phyloP scores from a whole-genome alignment of 30 jellyfish, hydroid and myxozoan species.

The Cassiopea xamachana region DNA sequence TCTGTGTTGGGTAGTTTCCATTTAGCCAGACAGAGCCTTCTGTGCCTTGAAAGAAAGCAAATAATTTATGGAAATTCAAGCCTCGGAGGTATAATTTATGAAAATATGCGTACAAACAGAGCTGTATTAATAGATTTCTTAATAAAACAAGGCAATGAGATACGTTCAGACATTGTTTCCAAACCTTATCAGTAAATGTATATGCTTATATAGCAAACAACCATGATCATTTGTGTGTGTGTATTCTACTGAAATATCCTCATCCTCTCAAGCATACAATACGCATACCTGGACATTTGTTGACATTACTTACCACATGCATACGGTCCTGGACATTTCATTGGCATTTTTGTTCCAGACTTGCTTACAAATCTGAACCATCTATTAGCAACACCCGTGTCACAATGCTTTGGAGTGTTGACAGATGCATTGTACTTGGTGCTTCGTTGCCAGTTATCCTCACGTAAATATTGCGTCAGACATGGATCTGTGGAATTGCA shows the following conservation, averaged over 20 bases:
- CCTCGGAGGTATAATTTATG: too few species aligned
- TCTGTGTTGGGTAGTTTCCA: slow-evolving; percentile 78
- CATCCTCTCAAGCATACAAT: too few species aligned
- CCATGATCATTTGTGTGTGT: too few species aligned
- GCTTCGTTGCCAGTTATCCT: slow-evolving; percentile 65
- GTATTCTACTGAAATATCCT: too few species aligned
- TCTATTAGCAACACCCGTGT: slow-evolving; percentile 20
- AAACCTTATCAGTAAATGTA: too few species aligned
- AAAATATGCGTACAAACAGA: too few species aligned
- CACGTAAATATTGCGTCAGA: slow-evolving; percentile 19
- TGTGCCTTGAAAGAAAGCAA: slow-evolving; percentile 51
- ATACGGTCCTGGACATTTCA: slow-evolving; percentile 75
- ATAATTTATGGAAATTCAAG: neutral
- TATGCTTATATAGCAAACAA: too few species aligned
- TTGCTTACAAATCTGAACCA: slow-evolving; percentile 91
- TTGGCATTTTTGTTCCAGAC: slow-evolving; percentile 88
- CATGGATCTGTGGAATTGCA: slow-evolving; percentile 23
- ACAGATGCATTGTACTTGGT: slow-evolving; percentile 27
- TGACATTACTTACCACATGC: slow-evolving; percentile 77
- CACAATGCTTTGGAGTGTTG: slow-evolving; percentile 45
- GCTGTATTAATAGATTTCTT: too few species aligned
- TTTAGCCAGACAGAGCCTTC: slow-evolving; percentile 84
- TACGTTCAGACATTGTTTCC: too few species aligned
- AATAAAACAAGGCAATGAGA: too few species aligned
- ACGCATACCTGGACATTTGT: too few species aligned